These are phyloP conservation scores for Pollimyrus isidori DNA, from an alignment of 2,113 vertebrate genomes.

Conservation along the genomic window DNA sequence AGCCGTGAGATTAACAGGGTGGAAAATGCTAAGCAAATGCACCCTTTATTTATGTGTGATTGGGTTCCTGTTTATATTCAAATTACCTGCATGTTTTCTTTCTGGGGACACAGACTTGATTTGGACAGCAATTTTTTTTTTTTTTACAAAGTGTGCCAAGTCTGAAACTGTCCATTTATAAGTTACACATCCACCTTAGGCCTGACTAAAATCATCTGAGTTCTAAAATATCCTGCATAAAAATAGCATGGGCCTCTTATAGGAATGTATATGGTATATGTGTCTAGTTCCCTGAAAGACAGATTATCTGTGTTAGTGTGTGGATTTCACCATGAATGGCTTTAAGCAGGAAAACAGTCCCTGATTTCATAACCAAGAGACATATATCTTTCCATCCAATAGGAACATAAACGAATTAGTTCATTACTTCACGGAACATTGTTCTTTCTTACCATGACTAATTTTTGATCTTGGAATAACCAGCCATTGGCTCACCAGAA, in stretches of 20 bases:
- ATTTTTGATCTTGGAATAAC: neutral
- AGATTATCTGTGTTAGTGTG: neutral
- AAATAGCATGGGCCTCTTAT: neutral
- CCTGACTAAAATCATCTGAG: neutral
- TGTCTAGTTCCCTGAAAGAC: neutral
- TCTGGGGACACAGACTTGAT: neutral
- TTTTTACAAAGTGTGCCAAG: neutral
- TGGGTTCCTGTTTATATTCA: slow-evolving; percentile 2
- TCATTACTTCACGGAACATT: neutral
- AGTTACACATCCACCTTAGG: neutral
- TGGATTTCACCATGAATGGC: neutral
- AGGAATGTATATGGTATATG: neutral
- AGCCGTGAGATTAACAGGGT: slow-evolving; percentile 49
- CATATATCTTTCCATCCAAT: neutral
- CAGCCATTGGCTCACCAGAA: neutral
- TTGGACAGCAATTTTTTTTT: neutral
- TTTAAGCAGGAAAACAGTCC: neutral
- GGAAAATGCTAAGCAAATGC: slow-evolving; percentile 51
- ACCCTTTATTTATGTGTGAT: slow-evolving; percentile 30
- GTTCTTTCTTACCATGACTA: neutral
- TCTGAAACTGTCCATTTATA: neutral
- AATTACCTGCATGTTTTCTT: neutral
- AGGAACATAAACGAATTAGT: neutral
- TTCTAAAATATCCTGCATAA: neutral
- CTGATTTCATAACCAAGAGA: neutral